Percentiles rank a stretch among this genome's conserved stretches.
Conservation (phyloP, 2,888 invertebrate species). For the Melieria picta region DNA sequence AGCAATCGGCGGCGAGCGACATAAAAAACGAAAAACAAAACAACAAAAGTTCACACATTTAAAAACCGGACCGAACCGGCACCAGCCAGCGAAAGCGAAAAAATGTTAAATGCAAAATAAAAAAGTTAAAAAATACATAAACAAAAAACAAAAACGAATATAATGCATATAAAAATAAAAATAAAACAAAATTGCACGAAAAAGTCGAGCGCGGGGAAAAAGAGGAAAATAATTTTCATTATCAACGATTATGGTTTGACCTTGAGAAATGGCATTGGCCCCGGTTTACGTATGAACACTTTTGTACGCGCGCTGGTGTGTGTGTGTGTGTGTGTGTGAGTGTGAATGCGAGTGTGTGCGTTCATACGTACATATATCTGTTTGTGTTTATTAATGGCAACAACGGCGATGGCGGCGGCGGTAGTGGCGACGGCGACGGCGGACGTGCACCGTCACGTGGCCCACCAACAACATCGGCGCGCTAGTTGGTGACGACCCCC, state of each 20-base stretch:
- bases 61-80: constrained; percentile 18
- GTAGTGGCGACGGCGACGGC: neutral
- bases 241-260: constrained; percentile 63
- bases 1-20: constrained; percentile 18
- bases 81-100: constrained; percentile 12
- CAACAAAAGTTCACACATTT: constrained; percentile 8
- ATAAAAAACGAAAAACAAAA: constrained; percentile 19
- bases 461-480: neutral
- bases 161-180: constrained; percentile 33
- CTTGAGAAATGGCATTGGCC: constrained; percentile 57
- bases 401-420: constrained; percentile 4
- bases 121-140: constrained; percentile 21
- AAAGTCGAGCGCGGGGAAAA: constrained; percentile 23
- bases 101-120: constrained; percentile 26
- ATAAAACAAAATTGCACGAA: constrained; percentile 25
- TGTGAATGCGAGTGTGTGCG: constrained; percentile 1
- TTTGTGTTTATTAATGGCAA: constrained; percentile 25
- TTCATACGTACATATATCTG: neutral
- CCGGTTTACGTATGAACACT: constrained; percentile 13
- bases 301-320: neutral
- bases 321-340: constrained; percentile 7
- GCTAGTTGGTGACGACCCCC: neutral
- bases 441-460: neutral
- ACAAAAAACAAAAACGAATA: constrained; percentile 21
- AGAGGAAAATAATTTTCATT: constrained; percentile 51